phyloP scores from a whole-genome alignment of 1,140 invertebrate genomes.

The Metopolophium dirhodum region DNA sequence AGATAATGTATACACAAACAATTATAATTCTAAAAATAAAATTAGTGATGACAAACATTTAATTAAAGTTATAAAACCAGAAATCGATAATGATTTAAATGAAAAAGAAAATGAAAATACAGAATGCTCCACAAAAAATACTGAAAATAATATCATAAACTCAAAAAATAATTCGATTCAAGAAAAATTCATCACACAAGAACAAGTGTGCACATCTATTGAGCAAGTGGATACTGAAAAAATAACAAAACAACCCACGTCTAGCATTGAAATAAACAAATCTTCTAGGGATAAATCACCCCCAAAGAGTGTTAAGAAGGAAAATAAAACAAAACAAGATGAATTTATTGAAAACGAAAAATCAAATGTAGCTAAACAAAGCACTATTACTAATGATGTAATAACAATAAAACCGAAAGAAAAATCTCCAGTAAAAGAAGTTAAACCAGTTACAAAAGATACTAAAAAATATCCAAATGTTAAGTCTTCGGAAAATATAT shows the following conservation, averaged over 20 bases:
- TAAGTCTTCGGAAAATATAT: constrained; percentile 17
- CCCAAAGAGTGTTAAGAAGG: not conserved
- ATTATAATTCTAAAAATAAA: not conserved
- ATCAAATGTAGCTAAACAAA: not conserved
- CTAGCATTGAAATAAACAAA: not conserved
- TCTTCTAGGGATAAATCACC: constrained; percentile 12
- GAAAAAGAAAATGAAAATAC: not conserved
- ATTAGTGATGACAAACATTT: not conserved
- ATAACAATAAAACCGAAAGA: not conserved
- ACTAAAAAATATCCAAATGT: not conserved
- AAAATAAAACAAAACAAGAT: not conserved
- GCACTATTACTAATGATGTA: not conserved
- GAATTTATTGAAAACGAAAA: constrained; percentile 27
- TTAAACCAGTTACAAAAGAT: not conserved
- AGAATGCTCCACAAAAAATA: not conserved
- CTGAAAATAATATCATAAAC: not conserved
- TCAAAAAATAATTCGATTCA: constrained; percentile 40
- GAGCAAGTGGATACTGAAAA: not conserved
- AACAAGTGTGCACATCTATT: not conserved
- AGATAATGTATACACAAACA: not conserved
- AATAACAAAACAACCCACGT: not conserved
- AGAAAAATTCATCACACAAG: constrained; percentile 37
- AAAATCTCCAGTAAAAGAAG: constrained; percentile 46
- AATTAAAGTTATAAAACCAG: not conserved
- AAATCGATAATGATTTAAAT: not conserved